Percentiles rank a stretch among this genome's conserved stretches.
These are phyloP conservation scores for Junonia oenone DNA, from an alignment of 2,888 invertebrate species.

Conservation along the genomic window DNA sequence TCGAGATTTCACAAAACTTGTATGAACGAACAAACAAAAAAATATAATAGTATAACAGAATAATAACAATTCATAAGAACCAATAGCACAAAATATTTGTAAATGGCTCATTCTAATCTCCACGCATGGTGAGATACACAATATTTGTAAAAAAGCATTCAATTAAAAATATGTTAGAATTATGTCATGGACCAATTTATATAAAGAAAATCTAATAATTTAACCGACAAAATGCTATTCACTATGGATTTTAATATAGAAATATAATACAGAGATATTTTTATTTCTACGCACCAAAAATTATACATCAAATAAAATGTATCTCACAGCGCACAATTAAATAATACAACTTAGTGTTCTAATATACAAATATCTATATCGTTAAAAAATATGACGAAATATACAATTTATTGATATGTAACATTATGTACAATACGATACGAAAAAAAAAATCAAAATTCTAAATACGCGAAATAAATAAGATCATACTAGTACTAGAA, in stretches of 20 bases:
- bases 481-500: slow-evolving; percentile 37
- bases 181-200: too few relatives aligned
- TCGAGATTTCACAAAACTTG: slow-evolving; percentile 16
- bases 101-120: not conserved
- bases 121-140: slow-evolving; percentile 4
- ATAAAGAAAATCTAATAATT: too few relatives aligned
- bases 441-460: slow-evolving; percentile 20
- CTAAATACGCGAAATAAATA: slow-evolving; percentile 45
- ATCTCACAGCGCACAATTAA: slow-evolving; percentile 8
- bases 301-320: not conserved
- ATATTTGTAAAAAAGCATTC: not conserved
- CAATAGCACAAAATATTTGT: slow-evolving; percentile 34
- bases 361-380: slow-evolving; percentile 27
- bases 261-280: too few relatives aligned
- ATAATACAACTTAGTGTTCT: slow-evolving; percentile 10
- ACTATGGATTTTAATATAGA: too few relatives aligned
- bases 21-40: slow-evolving; percentile 6
- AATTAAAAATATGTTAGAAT: too few relatives aligned
- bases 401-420: slow-evolving; percentile 59
- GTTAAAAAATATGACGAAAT: slow-evolving; percentile 31
- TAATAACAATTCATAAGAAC: slow-evolving; percentile 36
- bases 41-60: slow-evolving; percentile 28
- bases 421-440: slow-evolving; percentile 55
- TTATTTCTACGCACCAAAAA: not conserved
- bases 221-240: too few relatives aligned